Base-by-base conservation (phyloP, 2,888 invertebrate species). In the Ametastegia equiseti region DNA sequence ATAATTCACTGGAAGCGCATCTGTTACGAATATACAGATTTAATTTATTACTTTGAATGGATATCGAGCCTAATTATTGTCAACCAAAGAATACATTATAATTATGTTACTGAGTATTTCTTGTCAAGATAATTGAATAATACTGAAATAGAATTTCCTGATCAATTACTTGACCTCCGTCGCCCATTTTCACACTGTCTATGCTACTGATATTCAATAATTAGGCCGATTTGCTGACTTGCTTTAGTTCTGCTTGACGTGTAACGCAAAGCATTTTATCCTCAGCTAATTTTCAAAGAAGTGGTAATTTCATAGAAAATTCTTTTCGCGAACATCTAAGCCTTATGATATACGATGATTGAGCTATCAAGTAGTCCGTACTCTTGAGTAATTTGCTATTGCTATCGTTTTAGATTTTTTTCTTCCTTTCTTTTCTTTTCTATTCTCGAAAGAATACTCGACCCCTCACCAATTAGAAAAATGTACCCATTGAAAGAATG, bases 351-450 rank as follows among this genome's bases (percentile, higher is more conserved):
- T 75, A 75, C n/a, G n/a, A n/a, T 54, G 13, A 54, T 75, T 75
- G 75, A 75, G 75, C 75, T 50, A 19, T 36, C n/a, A 36, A 75
- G 19, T 54, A 36, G 36, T 50, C 54, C n/a, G 19, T 54, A 54
- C 50, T 36, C 36, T 36, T 36, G 75, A 75, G 33, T 75, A 75
- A 75, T 54, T 36, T 75, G n/a, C 75, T 75, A 75, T 75, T 75
- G 75, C 75, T 75, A 75, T 54, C 36, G 15, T 54, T n/a, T n/a
- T n/a, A n/a, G 23, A 15, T 75, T 45, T n/a, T 69, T 36, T 42
- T 6, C 9, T 42, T 42, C 5, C 9, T 42, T 42, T 42, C 6
- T 42, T 6, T 42, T 42, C 5, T 6, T 42, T 9, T 42, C 9
- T 6, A 5, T 42, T 42, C 42, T 15, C 15, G 60, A 60, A 54